A percentile compares a stretch with the other conserved stretches of the same genome.
These are phyloP conservation scores for Trachymyrmex septentrionalis DNA, from an alignment of 1,140 invertebrate genomes.

Conservation along the genomic window DNA sequence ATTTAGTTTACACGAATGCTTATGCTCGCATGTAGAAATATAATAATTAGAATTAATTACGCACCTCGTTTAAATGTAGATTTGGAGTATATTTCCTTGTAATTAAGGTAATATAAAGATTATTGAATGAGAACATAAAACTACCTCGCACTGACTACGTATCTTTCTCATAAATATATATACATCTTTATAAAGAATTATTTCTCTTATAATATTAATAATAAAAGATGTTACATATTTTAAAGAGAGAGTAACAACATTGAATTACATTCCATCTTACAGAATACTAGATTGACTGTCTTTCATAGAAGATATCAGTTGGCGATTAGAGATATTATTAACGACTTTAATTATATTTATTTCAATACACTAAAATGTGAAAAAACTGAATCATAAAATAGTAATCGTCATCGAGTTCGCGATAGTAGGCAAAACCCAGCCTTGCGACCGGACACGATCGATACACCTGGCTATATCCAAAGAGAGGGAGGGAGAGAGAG, in stretches of 20 bases:
- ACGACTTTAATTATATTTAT: background rate
- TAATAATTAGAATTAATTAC: slow-evolving; percentile 7
- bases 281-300: background rate
- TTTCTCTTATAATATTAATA: background rate
- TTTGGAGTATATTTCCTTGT: background rate
- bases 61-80: background rate
- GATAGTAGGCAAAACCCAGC: background rate
- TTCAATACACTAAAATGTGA: background rate
- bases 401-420: slow-evolving; percentile 23
- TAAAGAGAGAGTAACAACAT: background rate
- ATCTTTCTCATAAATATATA: background rate
- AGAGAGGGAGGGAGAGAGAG: slow-evolving; percentile 43
- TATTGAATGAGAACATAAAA: background rate
- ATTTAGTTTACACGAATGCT: background rate
- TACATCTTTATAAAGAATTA: background rate
- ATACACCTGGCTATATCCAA: slow-evolving; percentile 64
- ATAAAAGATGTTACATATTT: background rate
- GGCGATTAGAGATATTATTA: background rate
- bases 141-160: background rate
- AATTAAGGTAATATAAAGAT: slow-evolving; percentile 20
- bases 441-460: slow-evolving; percentile 40
- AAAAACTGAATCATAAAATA: background rate
- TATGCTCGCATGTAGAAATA: background rate
- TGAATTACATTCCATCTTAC: background rate
- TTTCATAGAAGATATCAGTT: background rate